phyloP scores from a whole-genome alignment of 2,797 vertebrate species.

The Anguilla marmorata region DNA sequence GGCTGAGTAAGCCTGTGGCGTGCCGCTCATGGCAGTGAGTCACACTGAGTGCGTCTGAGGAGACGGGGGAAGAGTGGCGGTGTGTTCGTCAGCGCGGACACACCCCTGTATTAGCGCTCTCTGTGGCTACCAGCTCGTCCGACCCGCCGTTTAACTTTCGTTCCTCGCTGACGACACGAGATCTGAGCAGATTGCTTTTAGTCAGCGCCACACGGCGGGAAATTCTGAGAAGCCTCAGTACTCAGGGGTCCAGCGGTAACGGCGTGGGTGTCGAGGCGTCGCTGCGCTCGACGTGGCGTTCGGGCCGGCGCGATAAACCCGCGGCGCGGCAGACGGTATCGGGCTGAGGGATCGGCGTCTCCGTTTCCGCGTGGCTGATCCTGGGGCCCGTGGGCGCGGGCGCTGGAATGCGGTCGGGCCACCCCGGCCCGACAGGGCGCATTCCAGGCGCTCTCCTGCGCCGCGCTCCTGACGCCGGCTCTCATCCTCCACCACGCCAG shows the following conservation, averaged over 20 bases:
- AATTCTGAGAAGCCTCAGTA: background rate
- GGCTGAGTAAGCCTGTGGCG: background rate
- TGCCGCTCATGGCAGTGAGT: background rate
- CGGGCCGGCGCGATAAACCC: background rate
- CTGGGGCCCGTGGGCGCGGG: slow-evolving; percentile 34
- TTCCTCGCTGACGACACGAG: background rate
- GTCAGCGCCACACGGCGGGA: background rate
- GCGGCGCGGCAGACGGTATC: background rate
- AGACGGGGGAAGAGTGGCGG: background rate
- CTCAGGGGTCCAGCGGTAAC: background rate
- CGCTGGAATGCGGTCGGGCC: slow-evolving; percentile 48
- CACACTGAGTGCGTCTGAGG: background rate
- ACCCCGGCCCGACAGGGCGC: slow-evolving; percentile 35
- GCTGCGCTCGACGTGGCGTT: background rate
- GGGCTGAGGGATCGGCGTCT: background rate
- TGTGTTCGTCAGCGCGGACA: background rate
- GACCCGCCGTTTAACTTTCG: background rate
- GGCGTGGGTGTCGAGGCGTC: background rate
- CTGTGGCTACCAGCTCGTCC: background rate
- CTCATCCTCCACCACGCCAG: slow-evolving; percentile 60
- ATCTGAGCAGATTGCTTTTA: background rate
- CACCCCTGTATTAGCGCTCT: background rate
- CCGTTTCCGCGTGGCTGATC: background rate
- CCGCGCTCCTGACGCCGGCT: background rate
- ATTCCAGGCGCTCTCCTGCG: slow-evolving; percentile 20